Evolutionary conservation across 2,797 vertebrate genomes (phyloP).

Genomic region (Selene dorsalis): DNA sequence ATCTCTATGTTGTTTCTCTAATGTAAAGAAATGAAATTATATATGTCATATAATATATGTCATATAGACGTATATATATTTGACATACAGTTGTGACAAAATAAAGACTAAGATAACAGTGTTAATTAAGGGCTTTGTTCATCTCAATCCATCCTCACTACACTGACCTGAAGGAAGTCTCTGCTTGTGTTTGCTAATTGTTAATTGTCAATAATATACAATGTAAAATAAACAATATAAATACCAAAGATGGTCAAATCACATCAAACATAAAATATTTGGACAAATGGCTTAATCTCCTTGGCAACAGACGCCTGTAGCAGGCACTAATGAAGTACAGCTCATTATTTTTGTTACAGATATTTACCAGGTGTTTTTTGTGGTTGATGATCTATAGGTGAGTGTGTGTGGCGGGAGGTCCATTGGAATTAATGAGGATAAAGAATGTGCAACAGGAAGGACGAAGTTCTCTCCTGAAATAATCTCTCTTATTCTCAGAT

Average conservation of each 20-base stretch:
- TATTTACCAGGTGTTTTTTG: slow-evolving; percentile 58
- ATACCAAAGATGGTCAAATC: not conserved
- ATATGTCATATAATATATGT: slow-evolving; percentile 89
- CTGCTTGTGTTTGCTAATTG: not conserved
- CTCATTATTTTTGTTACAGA: slow-evolving; percentile 69
- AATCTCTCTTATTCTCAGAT: not conserved
- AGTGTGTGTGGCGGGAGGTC: slow-evolving; percentile 13
- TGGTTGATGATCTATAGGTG: slow-evolving; percentile 50
- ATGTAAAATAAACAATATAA: not conserved
- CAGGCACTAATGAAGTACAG: slow-evolving; percentile 63
- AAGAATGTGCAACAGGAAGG: slow-evolving; percentile 33
- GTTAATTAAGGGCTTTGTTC: slow-evolving; percentile 68
- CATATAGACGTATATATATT: slow-evolving; percentile 88
- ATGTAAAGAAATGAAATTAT: slow-evolving; percentile 89
- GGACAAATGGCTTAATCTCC: slow-evolving; percentile 57
- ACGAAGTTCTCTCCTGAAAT: slow-evolving; percentile 25
- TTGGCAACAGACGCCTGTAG: slow-evolving; percentile 65
- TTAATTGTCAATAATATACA: not conserved
- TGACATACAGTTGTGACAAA: slow-evolving; percentile 88
- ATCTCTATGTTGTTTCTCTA: slow-evolving; percentile 91
- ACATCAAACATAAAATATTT: slow-evolving; percentile 25
- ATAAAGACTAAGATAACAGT: slow-evolving; percentile 88
- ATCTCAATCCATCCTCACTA: slow-evolving; percentile 56
- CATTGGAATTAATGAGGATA: slow-evolving; percentile 58
- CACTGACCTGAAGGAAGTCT: slow-evolving; percentile 4